Conservation (phyloP, 2,113 vertebrate genomes). For the Rostratula benghalensis region DNA sequence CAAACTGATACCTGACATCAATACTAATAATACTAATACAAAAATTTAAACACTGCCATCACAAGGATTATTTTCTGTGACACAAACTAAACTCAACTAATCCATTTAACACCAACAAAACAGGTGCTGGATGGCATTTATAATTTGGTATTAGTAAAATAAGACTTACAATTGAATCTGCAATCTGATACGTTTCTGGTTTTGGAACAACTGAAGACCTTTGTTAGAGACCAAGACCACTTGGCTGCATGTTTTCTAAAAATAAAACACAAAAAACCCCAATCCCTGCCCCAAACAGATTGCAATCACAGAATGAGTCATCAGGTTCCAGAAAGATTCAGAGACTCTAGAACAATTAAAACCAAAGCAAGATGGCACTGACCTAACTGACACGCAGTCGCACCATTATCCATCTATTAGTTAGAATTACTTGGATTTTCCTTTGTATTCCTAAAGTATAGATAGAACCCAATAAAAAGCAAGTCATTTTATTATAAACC, state of each 20-base stretch:
- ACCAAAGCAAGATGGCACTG: not conserved
- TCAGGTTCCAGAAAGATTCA: not conserved
- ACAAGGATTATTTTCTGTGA: not conserved
- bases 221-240: not conserved
- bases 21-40: not conserved
- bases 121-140: not conserved
- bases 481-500: not conserved
- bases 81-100: not conserved
- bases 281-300: not conserved
- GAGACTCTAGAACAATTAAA: not conserved
- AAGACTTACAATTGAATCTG: not conserved
- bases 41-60: not conserved
- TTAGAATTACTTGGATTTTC: not conserved
- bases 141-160: not conserved
- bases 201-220: not conserved
- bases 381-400: rapidly evolving
- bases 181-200: not conserved
- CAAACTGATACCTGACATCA: not conserved
- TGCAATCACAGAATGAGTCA: not conserved
- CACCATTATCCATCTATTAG: not conserved
- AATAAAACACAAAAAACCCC: not conserved
- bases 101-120: not conserved
- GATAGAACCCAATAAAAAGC: not conserved
- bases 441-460: not conserved
- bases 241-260: not conserved